Evolutionary conservation across 30 jellyfish, hydroid and myxozoan species (phyloP).

Genomic region (Chironex yamaguchii): DNA sequence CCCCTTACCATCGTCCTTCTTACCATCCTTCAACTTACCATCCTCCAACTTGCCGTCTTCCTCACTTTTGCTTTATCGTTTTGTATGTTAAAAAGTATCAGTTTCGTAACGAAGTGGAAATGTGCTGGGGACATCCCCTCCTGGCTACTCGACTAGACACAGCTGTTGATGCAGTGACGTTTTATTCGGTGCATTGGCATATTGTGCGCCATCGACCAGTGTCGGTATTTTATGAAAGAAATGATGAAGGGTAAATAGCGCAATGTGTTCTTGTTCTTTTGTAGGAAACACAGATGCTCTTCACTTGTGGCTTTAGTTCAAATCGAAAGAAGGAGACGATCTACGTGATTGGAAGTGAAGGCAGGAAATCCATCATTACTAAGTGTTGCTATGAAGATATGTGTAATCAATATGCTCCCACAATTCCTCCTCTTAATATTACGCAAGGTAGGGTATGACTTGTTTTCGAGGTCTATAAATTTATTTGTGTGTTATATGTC

Average conservation of each 20-base stretch:
- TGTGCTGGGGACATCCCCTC: no score
- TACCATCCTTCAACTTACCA: no score
- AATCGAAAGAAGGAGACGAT: slow-evolving; percentile 9
- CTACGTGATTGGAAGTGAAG: slow-evolving; percentile 19
- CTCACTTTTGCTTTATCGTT: slow-evolving; percentile 5
- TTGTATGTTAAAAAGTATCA: not conserved
- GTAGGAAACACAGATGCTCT: slow-evolving; percentile 43
- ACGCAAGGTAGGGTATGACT: slow-evolving; percentile 42
- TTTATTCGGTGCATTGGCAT: no score
- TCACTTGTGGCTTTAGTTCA: slow-evolving; percentile 70
- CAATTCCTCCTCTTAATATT: slow-evolving; percentile 62
- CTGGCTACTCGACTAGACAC: no score
- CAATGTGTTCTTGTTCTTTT: not conserved
- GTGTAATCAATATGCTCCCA: slow-evolving; percentile 65
- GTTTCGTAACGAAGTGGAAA: no score
- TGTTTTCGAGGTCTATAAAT: not conserved
- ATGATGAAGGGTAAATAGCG: no score
- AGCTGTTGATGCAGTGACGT: no score
- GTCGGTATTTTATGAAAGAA: no score
- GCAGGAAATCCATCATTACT: slow-evolving; percentile 16
- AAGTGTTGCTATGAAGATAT: slow-evolving; percentile 64
- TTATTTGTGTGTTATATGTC: not conserved
- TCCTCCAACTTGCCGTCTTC: not conserved
- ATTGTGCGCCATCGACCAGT: no score
- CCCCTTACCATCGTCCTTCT: no score